These are phyloP conservation scores for Cantharis rustica DNA, from an alignment of 2,888 invertebrate genomes.

Conservation along the genomic window DNA sequence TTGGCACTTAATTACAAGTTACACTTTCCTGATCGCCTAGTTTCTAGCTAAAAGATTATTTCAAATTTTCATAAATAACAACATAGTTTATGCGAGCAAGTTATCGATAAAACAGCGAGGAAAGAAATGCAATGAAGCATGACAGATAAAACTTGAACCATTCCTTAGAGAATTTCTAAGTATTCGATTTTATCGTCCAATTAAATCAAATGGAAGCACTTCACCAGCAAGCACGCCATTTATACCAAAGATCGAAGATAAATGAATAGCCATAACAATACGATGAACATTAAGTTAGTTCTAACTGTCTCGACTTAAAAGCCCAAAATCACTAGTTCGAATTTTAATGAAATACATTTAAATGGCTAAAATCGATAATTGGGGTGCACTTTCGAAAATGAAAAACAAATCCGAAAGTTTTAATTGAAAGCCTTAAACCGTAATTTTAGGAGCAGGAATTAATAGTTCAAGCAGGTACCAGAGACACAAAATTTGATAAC, in stretches of 20 bases:
- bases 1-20: slow-evolving; percentile 31
- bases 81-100: slow-evolving; percentile 20
- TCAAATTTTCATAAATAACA: slow-evolving; percentile 23
- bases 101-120: slow-evolving; percentile 23
- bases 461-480: slow-evolving; percentile 23
- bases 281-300: slow-evolving; percentile 26
- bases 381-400: not conserved
- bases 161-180: slow-evolving; percentile 38
- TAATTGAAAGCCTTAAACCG: slow-evolving; percentile 4
- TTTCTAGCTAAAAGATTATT: slow-evolving; percentile 5
- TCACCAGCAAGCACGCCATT: slow-evolving; percentile 43
- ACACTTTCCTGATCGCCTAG: slow-evolving; percentile 18
- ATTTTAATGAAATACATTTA: not conserved
- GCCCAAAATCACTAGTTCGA: not conserved
- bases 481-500: slow-evolving; percentile 21
- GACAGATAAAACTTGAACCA: slow-evolving; percentile 30
- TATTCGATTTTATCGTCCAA: slow-evolving; percentile 48
- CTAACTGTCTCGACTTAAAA: slow-evolving; percentile 20
- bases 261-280: slow-evolving; percentile 28
- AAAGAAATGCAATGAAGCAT: slow-evolving; percentile 25
- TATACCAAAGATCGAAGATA: slow-evolving; percentile 48
- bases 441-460: slow-evolving; percentile 16
- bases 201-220: slow-evolving; percentile 52
- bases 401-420: not conserved
- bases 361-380: not conserved